Evolutionary conservation across 2,888 invertebrate species (phyloP).

Genomic region (Villa cingulata): DNA sequence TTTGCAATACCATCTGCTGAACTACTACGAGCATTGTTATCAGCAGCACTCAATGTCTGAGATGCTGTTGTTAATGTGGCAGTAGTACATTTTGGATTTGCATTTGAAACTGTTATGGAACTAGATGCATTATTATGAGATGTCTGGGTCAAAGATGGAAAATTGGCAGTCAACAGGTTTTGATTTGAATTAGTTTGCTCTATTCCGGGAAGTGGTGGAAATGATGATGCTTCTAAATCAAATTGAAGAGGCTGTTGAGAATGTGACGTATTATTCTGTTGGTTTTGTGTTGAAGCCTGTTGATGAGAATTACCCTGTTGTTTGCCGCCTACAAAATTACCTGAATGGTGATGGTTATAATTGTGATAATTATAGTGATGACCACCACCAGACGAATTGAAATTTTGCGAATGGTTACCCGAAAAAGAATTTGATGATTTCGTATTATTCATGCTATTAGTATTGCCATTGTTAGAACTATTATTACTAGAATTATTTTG

Average conservation of each 20-base stretch:
- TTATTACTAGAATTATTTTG: slow-evolving; percentile 3
- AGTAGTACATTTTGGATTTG: slow-evolving; percentile 7
- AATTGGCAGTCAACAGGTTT: slow-evolving; percentile 12
- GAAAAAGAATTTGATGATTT: slow-evolving; percentile 2
- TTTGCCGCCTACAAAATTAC: slow-evolving; percentile 6
- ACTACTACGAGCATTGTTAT: neutral
- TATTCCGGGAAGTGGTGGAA: slow-evolving; percentile 64
- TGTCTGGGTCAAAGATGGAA: slow-evolving; percentile 17
- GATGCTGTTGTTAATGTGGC: slow-evolving; percentile 5
- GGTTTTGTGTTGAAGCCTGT: slow-evolving; percentile 15
- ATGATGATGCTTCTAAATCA: slow-evolving; percentile 64
- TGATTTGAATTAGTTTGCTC: slow-evolving; percentile 24
- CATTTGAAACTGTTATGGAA: neutral
- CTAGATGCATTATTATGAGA: slow-evolving; percentile 9
- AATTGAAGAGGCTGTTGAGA: slow-evolving; percentile 48
- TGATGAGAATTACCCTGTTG: slow-evolving; percentile 12
- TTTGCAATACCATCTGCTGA: slow-evolving; percentile 3
- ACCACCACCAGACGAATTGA: slow-evolving; percentile 3
- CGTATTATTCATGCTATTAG: neutral
- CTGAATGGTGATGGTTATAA: slow-evolving; percentile 13
- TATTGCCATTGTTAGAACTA: slow-evolving; percentile 1
- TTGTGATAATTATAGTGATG: slow-evolving; percentile 7
- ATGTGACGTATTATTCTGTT: slow-evolving; percentile 24
- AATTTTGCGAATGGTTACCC: slow-evolving; percentile 4
- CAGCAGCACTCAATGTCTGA: too few relatives aligned